Evolutionary conservation across 2,888 invertebrate genomes (phyloP), one percentile per base, ranked within the genome.

Genomic region (Stegana nigrithorax): DNA sequence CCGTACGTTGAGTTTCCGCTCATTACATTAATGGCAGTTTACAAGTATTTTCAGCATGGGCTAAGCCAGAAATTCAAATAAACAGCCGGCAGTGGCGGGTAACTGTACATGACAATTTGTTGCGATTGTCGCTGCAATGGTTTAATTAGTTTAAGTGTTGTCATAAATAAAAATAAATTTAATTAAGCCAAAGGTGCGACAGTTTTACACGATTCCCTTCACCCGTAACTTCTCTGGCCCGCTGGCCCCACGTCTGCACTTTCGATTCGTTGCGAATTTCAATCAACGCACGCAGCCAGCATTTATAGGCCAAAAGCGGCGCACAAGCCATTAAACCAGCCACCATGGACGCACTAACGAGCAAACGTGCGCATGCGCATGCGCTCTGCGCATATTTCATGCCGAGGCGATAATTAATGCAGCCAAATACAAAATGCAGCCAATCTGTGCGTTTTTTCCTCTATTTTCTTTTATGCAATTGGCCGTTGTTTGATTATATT

Each of bases 331-430:
- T 50, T 55, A 59, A n/a, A 55, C 10, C 12, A 8, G 17, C 26
- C 25, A 12, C 8, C 12, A 57, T 6, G 12, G 42, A 21, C n/a
- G 8, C 12, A 19, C 42, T 26, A 39, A 56, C 56, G 19, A 56
- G 36, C 21, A 23, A 39, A 39, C 36, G 21, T 25, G 27, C 23
- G 21, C 70, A 29, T 70, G 70, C 59, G 70, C 74, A 73, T 78
- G 75, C 71, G 73, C 73, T 74, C 74, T 69, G 70, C 78, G 70
- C 76, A 75, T 75, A 75, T 78, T 75, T 75, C 77, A 77, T 77
- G 78, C 74, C 74, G 67, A 74, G 78, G 75, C 78, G 78, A 78
- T 78, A 76, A 76, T 78, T 78, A 76, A 78, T 76, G 78, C 76
- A 78, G 59, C 74, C 78, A 73, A 78, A 72, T 66, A 67, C 70